Evolutionary conservation across 92 coral and sea anemone genomes (phyloP).

Genomic region (Zoanthus solanderi): DNA sequence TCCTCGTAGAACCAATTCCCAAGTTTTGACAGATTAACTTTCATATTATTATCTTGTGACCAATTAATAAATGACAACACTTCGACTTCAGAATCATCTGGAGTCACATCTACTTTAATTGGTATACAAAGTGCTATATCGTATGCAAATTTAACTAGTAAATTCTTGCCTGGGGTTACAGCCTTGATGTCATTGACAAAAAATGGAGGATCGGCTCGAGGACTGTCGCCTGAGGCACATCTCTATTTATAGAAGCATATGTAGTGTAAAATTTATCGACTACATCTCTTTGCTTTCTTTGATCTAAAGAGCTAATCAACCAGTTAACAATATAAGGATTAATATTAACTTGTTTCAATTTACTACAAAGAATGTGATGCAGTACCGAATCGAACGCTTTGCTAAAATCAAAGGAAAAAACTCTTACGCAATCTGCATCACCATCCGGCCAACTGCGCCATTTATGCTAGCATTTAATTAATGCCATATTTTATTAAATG

Average conservation of each 20-base stretch:
- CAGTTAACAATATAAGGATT: neutral
- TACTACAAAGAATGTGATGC: too few species aligned
- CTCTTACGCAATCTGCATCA: constrained; percentile 25
- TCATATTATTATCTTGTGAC: constrained; percentile 52
- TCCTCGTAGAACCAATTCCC: constrained; percentile 38
- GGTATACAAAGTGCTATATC: constrained; percentile 61
- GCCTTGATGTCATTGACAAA: too few species aligned
- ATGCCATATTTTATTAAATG: constrained; percentile 40
- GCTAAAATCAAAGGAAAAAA: constrained; percentile 42
- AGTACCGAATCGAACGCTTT: constrained; percentile 40
- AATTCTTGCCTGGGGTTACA: constrained; percentile 21
- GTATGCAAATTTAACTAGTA: neutral
- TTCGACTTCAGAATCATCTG: constrained; percentile 8
- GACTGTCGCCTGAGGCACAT: too few species aligned
- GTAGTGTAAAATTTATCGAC: too few species aligned
- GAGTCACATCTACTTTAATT: constrained; percentile 43
- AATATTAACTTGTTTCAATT: constrained; percentile 8
- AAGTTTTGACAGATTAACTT: constrained; percentile 52
- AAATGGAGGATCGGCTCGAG: too few species aligned
- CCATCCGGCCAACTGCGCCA: constrained; percentile 35
- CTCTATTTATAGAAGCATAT: too few species aligned
- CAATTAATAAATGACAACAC: neutral
- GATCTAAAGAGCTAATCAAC: too few species aligned
- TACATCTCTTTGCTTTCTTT: too few species aligned
- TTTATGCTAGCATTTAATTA: constrained; percentile 40